phyloP scores from a whole-genome alignment of 2,797 vertebrate species.

The Taeniopygia guttata region DNA sequence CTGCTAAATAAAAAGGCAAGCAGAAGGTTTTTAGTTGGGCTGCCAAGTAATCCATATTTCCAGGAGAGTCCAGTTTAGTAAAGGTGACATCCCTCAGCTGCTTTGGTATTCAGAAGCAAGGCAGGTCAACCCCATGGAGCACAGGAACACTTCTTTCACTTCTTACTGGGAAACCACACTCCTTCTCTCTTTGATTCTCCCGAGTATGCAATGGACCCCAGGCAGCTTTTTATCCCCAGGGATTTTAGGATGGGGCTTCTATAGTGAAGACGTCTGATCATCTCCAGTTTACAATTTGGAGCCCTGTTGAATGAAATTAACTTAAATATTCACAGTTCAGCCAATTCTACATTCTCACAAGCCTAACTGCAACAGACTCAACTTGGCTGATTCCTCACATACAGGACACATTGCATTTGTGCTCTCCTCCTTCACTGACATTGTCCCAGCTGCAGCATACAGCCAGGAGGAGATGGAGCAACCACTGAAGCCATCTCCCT shows the following conservation, averaged over 20 bases:
- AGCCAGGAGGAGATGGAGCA: neutral
- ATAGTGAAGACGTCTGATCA: neutral
- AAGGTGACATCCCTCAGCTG: neutral
- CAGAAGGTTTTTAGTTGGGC: neutral
- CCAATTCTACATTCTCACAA: neutral
- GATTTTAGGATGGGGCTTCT: neutral
- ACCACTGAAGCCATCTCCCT: neutral
- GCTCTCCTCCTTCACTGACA: neutral
- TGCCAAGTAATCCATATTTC: neutral
- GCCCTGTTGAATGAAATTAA: neutral
- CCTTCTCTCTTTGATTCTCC: neutral
- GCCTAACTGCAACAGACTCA: neutral
- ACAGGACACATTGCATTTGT: neutral
- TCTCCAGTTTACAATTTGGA: neutral
- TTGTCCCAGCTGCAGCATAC: neutral
- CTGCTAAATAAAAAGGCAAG: neutral
- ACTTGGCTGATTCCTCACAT: neutral
- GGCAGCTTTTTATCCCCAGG: neutral
- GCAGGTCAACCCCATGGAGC: neutral
- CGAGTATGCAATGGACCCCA: neutral
- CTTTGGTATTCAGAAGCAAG: neutral
- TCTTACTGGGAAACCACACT: neutral
- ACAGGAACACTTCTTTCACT: neutral
- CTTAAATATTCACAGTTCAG: neutral
- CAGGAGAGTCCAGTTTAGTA: neutral